Evolutionary conservation across 2,888 invertebrate species (phyloP).

Genomic region (Phragmatobia fuliginosa): DNA sequence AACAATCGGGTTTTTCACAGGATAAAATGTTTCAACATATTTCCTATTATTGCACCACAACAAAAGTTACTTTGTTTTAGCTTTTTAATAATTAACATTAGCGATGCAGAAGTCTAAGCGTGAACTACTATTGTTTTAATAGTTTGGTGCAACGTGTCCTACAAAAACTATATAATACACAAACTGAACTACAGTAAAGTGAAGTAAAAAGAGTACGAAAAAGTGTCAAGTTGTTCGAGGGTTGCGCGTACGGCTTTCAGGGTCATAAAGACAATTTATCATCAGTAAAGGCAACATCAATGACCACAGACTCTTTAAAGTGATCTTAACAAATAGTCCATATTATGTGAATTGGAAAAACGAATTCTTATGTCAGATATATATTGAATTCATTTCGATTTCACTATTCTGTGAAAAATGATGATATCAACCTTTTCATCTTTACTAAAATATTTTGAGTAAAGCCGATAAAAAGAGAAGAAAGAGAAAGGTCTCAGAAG

Average conservation of each 20-base stretch:
- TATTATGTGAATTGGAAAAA: not conserved
- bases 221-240: not conserved
- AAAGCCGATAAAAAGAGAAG: too few species aligned
- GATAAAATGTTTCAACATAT: not conserved
- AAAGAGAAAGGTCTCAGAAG: not conserved
- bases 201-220: not conserved
- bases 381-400: not conserved
- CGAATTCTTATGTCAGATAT: not conserved
- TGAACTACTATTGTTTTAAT: not conserved
- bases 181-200: not conserved
- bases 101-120: not conserved
- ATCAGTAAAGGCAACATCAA: not conserved
- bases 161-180: not conserved
- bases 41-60: not conserved
- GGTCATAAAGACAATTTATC: not conserved
- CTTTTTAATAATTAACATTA: not conserved
- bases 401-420: not conserved
- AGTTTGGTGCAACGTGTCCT: not conserved
- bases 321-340: not conserved
- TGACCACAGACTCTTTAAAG: not conserved
- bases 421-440: not conserved
- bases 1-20: not conserved
- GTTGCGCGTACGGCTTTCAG: not conserved
- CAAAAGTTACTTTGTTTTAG: not conserved
- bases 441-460: too few species aligned